Base-by-base conservation (phyloP, 2,888 invertebrate species). In the Papilio demoleus region DNA sequence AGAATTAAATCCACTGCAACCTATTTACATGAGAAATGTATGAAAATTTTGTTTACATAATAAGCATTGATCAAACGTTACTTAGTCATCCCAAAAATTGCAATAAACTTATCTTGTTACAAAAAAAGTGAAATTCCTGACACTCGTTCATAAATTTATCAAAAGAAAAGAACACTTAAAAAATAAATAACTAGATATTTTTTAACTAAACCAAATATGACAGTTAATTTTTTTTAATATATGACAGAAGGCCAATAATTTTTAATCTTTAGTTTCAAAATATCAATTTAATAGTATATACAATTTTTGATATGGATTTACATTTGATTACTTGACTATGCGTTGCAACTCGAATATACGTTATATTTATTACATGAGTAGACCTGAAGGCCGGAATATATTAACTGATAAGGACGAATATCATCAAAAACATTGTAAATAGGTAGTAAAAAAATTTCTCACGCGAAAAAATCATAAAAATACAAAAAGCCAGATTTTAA, bases 381-480 rank as follows among this genome's bases (percentile, higher is more conserved):
- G 63, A 45, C 63, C 68, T 38, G n/a, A 19, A 63, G 68, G 69
- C 69, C 31, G 31, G 31, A 31, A 6, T 31, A 31, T 31, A 31
- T 6, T 31, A 31, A 31, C 31, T 31, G 31, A 31, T 31, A 31
- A 31, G 31, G 31, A 4, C 3, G 31, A 31, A 31, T 31, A 31
- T 31, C 31, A 4, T 31, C 31, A 6, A 31, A 6, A 31, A 31
- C 31, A 31, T n/a, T n/a, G n/a, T n/a, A n/a, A n/a, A n/a, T n/a
- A n/a, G n/a, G n/a, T n/a, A n/a, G n/a, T n/a, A n/a, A n/a, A n/a
- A n/a, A n/a, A n/a, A n/a, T n/a, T n/a, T n/a, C n/a, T 31, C 3
- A 31, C 31, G 31, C 31, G 31, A 4, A 31, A 31, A 31, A 31
- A 31, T 4, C 4, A 6, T 4, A 31, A 31, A 31, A 31, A 31